Conservation (phyloP, 2,797 vertebrate genomes). For the Eulemur coronatus region DNA sequence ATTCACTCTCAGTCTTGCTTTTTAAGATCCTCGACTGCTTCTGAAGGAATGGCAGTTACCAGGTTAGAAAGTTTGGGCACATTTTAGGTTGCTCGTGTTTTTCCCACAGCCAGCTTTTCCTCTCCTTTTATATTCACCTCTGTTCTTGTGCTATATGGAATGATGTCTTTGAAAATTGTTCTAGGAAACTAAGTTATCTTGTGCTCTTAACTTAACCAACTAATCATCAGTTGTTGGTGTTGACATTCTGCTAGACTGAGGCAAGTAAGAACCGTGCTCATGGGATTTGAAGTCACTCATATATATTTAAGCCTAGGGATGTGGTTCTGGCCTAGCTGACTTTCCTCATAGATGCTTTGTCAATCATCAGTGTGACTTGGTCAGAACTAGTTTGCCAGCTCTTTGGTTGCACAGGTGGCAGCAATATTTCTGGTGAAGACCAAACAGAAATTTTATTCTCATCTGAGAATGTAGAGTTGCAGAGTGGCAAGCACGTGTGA, state of each 20-base stretch:
- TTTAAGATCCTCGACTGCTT: not conserved
- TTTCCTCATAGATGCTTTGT: not conserved
- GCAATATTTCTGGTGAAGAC: not conserved
- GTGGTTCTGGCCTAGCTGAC: not conserved
- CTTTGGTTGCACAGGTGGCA: not conserved
- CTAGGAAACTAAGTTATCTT: not conserved
- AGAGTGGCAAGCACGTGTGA: not conserved
- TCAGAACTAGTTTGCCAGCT: not conserved
- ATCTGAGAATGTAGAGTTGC: not conserved
- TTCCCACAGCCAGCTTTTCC: not conserved
- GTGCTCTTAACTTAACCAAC: not conserved
- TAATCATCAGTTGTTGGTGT: not conserved
- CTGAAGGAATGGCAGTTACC: not conserved
- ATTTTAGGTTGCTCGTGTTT: not conserved
- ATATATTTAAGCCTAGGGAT: not conserved
- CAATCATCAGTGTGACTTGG: not conserved
- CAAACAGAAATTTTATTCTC: not conserved
- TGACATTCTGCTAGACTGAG: not conserved
- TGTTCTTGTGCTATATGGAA: not conserved
- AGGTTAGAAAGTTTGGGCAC: not conserved
- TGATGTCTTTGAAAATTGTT: not conserved
- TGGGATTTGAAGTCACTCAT: not conserved
- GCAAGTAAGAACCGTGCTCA: not conserved
- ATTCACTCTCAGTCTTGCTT: not conserved
- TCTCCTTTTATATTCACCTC: not conserved